Percentiles rank a stretch among this genome's conserved stretches.
Evolutionary conservation across 2,888 invertebrate species (phyloP).

Genomic region (Agrochola lota): DNA sequence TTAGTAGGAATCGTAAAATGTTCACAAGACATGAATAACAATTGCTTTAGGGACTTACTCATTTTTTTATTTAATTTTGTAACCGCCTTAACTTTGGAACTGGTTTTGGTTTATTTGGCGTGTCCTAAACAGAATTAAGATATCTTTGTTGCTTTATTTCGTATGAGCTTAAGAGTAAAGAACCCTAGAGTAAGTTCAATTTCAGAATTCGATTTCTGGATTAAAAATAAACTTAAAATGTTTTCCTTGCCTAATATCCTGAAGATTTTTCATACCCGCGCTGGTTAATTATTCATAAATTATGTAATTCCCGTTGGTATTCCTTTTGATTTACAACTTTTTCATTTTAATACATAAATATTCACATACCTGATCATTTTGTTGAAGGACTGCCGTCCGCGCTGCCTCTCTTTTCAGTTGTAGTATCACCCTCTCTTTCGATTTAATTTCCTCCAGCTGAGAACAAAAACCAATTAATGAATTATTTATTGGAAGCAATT

Average conservation of each 20-base stretch:
- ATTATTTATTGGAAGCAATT: constrained; percentile 1
- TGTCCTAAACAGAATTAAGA: not conserved
- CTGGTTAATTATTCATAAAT: too few species aligned
- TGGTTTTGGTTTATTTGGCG: constrained; percentile 21
- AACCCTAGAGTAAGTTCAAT: not conserved
- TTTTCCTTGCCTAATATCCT: not conserved
- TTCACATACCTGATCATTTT: constrained; percentile 82
- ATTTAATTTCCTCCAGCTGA: constrained; percentile 93
- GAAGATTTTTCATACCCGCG: not conserved
- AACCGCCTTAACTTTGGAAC: constrained; percentile 1
- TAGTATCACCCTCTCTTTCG: constrained; percentile 92
- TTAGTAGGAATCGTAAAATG: constrained; percentile 64
- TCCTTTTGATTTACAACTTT: not conserved
- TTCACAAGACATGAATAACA: constrained; percentile 59
- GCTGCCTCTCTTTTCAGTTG: constrained; percentile 88
- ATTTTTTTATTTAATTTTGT: constrained; percentile 36
- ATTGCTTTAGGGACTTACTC: constrained; percentile 24
- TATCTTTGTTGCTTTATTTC: not conserved
- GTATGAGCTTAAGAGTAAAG: not conserved
- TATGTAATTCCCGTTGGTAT: not conserved
- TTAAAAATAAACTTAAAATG: not conserved
- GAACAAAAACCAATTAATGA: constrained; percentile 67
- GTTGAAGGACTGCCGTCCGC: constrained; percentile 76
- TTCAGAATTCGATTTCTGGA: not conserved
- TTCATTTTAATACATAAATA: not conserved